These are phyloP conservation scores for Notechis scutatus DNA, from an alignment of 2,113 vertebrate species.

Conservation along the genomic window DNA sequence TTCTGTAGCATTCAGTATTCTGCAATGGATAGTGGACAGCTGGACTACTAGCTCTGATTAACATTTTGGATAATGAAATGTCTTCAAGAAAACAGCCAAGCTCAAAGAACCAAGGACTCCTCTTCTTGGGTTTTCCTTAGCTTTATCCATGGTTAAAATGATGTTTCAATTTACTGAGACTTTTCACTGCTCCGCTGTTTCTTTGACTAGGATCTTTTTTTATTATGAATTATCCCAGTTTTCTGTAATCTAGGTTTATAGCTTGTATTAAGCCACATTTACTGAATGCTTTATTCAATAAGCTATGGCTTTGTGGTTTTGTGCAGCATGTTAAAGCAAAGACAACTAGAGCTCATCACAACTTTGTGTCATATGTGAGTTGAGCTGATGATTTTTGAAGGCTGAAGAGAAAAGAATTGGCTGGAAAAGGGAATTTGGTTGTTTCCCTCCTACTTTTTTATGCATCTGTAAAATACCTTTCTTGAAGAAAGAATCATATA, in stretches of 20 bases:
- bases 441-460: neutral
- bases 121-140: neutral
- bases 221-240: neutral
- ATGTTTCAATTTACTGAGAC: neutral
- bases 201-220: neutral
- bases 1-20: neutral
- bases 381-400: neutral
- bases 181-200: neutral
- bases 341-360: neutral
- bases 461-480: constrained; percentile 14
- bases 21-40: neutral
- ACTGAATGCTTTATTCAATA: neutral
- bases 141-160: neutral
- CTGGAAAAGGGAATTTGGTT: neutral
- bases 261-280: neutral
- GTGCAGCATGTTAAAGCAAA: neutral
- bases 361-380: neutral
- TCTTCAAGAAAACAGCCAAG: neutral
- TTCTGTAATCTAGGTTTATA: neutral
- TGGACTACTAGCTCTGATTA: neutral
- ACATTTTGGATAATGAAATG: neutral
- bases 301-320: neutral
- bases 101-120: neutral
- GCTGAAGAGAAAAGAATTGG: neutral
- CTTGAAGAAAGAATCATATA: neutral